Base-by-base conservation (phyloP, 2,113 vertebrate species). In the Eublepharis macularius region DNA sequence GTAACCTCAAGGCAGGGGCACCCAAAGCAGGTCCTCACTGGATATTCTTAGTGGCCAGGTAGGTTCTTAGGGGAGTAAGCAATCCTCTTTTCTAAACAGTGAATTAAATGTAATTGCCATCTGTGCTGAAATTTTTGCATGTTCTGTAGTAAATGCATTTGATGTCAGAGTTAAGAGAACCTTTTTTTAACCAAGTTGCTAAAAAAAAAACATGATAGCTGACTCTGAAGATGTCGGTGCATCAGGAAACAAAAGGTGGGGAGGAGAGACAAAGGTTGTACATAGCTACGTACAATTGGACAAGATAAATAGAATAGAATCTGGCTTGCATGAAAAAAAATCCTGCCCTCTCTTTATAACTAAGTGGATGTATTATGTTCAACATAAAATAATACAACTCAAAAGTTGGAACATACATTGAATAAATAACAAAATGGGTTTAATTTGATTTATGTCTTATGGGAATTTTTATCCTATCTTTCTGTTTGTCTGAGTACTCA, bases 121-220 rank as follows among this genome's bases (percentile, higher is more conserved):
- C 77, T 0, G 66, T 2, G 4, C 82, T 89, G 79, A 86, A 4
- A 47, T 85, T 89, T 85, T 47, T 41, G 47, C 75, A 24, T 80
- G 70, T n/a, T 86, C 10, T 73, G 0, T 87, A 86, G 49, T 81
- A n/a, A 57, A 43, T 66, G 79, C 85, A 90, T 54, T 79, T 74
- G 83, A 54, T 82, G 32, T 86, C 76, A 32, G 57, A 32, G 19
- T 89, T 91, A 63, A 63, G 24, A 29, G 8, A 29, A 21, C 60
- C 24, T 26, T 63, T 63, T 63, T 63, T 63, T 29, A 4, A 6
- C 45, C 19, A 6, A 63, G 26, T 24, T 29, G 60, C 60, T 63
- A 2, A 63, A 63, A 63, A 63, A 69, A 60, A 36, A 72, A 76
- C 36, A 90, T 85, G n/a, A n/a, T n/a, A n/a, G n/a, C 70, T 88